Evolutionary conservation across 2,888 invertebrate species (phyloP).

Genomic region (Microplitis manilae): DNA sequence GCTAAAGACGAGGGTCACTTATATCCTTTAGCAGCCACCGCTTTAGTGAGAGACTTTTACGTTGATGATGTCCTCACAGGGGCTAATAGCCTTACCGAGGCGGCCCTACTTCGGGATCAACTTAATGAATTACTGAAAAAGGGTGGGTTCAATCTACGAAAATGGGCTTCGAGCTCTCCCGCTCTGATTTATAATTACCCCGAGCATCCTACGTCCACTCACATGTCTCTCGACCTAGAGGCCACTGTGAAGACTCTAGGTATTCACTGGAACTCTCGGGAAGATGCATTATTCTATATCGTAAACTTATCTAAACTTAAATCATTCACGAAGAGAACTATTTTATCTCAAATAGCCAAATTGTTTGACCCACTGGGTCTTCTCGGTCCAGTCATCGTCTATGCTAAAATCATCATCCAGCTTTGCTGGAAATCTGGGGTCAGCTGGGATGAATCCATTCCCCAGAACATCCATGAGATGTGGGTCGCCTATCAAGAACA

Average conservation of each 20-base stretch:
- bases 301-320: constrained; percentile 8
- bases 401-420: constrained; percentile 39
- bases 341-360: constrained; percentile 29
- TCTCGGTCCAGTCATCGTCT: too few relatives aligned
- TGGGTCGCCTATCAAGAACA: constrained; percentile 7
- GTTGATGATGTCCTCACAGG: constrained; percentile 55
- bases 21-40: too few relatives aligned
- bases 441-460: constrained; percentile 38
- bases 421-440: constrained; percentile 33
- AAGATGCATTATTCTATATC: constrained; percentile 39
- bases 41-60: constrained; percentile 16
- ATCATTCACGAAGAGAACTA: constrained; percentile 27
- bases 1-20: too few relatives aligned
- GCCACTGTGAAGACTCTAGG: constrained; percentile 35
- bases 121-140: constrained; percentile 14
- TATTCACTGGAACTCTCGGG: constrained; percentile 37
- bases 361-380: constrained; percentile 38
- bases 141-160: constrained; percentile 39
- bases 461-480: constrained; percentile 24
- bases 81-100: constrained; percentile 22
- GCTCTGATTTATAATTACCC: not conserved
- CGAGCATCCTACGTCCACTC: not conserved
- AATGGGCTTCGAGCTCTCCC: constrained; percentile 41
- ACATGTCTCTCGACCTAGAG: constrained; percentile 4
- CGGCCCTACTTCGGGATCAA: constrained; percentile 23